Evolutionary conservation across 2,888 invertebrate species (phyloP).

Genomic region (Amitus sp.): DNA sequence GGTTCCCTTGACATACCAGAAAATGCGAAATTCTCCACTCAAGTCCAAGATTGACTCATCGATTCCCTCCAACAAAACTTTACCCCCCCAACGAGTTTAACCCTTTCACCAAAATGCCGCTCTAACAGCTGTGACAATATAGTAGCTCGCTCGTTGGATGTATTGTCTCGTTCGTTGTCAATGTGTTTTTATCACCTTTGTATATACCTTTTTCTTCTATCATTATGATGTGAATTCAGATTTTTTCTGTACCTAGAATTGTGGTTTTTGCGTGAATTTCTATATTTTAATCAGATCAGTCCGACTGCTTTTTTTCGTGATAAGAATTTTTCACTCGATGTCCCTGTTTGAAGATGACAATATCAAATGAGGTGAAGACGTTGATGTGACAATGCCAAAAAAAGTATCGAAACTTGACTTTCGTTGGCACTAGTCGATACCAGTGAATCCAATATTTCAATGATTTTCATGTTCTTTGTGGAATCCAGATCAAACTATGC

Average conservation of each 20-base stretch:
- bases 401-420: too few relatives aligned
- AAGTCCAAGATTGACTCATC: conserved; percentile 22
- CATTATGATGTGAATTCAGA: conserved; percentile 63
- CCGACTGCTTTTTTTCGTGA: too few relatives aligned
- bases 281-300: conserved; percentile 37
- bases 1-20: too few relatives aligned
- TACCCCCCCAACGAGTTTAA: conserved; percentile 39
- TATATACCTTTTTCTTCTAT: conserved; percentile 57
- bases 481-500: too few relatives aligned
- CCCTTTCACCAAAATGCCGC: conserved; percentile 45
- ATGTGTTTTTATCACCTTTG: conserved; percentile 63
- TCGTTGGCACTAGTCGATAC: too few relatives aligned
- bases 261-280: conserved; percentile 38
- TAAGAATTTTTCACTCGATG: too few relatives aligned
- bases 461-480: too few relatives aligned
- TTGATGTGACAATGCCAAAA: too few relatives aligned
- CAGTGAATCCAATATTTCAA: too few relatives aligned
- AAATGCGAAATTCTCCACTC: conserved; percentile 23
- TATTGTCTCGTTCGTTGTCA: conserved; percentile 66
- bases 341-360: too few relatives aligned
- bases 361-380: too few relatives aligned
- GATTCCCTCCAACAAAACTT: conserved; percentile 32
- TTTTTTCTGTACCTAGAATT: conserved; percentile 56
- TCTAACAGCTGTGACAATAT: conserved; percentile 65
- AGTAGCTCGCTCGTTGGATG: conserved; percentile 67